Percentiles rank a stretch among this genome's conserved stretches.
These are phyloP conservation scores for Alces alces DNA, from an alignment of 2,113 vertebrate species.

Conservation along the genomic window DNA sequence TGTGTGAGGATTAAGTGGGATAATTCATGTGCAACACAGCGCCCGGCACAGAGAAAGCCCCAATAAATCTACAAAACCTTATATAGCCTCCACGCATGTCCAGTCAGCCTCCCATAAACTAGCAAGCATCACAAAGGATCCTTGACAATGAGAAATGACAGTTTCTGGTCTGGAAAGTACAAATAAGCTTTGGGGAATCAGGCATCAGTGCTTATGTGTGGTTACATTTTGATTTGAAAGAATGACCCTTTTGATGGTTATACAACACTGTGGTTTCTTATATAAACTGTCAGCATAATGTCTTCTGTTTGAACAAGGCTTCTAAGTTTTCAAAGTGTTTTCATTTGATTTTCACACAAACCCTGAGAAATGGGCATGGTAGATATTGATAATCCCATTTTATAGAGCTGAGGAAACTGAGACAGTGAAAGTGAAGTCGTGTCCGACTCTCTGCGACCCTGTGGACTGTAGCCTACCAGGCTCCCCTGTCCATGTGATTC, in stretches of 20 bases:
- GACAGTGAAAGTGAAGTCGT: background rate
- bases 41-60: background rate
- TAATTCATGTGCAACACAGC: background rate
- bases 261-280: constrained; percentile 27
- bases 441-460: background rate
- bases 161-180: background rate
- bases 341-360: background rate
- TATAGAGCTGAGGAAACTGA: constrained; percentile 9
- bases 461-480: background rate
- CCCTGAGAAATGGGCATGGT: background rate
- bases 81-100: background rate
- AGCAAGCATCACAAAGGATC: background rate
- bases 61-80: background rate
- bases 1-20: background rate
- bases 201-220: background rate
- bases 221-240: constrained; percentile 9
- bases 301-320: constrained; percentile 30
- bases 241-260: background rate
- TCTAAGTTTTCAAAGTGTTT: constrained; percentile 42
- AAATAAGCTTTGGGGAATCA: background rate
- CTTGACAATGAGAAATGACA: background rate
- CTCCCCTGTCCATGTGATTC: background rate
- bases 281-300: background rate
- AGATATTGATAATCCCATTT: background rate
- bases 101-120: background rate